Conservation (phyloP, 2,888 invertebrate species). For the Caradrina clavipalpis region DNA sequence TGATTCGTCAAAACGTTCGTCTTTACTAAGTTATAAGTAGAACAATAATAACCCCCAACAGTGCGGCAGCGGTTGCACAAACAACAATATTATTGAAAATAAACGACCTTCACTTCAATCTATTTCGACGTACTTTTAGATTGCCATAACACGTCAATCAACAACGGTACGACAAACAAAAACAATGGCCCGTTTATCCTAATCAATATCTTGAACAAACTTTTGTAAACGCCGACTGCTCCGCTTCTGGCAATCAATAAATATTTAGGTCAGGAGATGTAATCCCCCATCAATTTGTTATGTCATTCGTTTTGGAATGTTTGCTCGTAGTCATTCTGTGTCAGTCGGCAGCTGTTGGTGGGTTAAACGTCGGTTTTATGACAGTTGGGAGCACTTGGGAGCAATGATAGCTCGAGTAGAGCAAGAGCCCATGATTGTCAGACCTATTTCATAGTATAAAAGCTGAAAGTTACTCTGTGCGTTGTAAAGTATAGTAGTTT, state of each 20-base stretch:
- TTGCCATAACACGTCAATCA: slow-evolving; percentile 31
- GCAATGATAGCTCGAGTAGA: not conserved
- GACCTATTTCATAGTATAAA: too few species aligned
- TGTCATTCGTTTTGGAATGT: slow-evolving; percentile 51
- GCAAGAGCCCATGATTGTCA: too few species aligned
- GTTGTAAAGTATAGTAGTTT: too few species aligned
- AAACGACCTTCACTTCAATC: slow-evolving; percentile 30
- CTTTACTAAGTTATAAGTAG: too few species aligned
- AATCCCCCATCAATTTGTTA: slow-evolving; percentile 45
- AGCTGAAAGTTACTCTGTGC: too few species aligned
- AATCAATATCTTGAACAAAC: slow-evolving; percentile 46
- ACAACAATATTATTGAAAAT: slow-evolving; percentile 24
- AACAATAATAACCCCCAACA: slow-evolving; percentile 31
- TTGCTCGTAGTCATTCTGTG: slow-evolving; percentile 20
- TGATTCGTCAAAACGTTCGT: not conserved
- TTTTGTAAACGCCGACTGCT: slow-evolving; percentile 47
- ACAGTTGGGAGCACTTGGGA: not conserved
- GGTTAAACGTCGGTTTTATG: not conserved
- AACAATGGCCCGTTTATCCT: slow-evolving; percentile 44
- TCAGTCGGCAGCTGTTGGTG: slow-evolving; percentile 5
- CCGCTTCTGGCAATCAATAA: slow-evolving; percentile 41
- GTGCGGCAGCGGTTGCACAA: slow-evolving; percentile 26
- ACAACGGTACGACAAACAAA: slow-evolving; percentile 41
- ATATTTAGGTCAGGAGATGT: slow-evolving; percentile 57
- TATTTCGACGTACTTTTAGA: slow-evolving; percentile 16